Percentiles rank a stretch among this genome's conserved stretches.
Conservation (phyloP, 92 coral and sea anemone genomes). For the Phenganax subtilis region DNA sequence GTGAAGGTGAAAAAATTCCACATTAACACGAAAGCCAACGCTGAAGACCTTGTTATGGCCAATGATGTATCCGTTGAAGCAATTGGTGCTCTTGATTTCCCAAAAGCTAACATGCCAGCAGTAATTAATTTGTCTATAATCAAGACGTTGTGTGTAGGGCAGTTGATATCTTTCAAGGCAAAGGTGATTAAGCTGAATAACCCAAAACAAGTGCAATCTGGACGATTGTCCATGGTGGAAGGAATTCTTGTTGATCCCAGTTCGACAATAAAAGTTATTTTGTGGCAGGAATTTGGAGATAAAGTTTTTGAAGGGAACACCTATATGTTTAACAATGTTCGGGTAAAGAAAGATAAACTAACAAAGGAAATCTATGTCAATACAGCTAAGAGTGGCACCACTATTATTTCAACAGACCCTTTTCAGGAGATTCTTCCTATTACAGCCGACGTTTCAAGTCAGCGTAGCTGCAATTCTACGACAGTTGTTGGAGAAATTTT, state of each 20-base stretch:
- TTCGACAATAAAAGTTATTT: slow-evolving; percentile 26
- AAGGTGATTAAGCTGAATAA: slow-evolving; percentile 36
- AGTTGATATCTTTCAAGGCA: slow-evolving; percentile 51
- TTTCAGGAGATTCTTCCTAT: slow-evolving; percentile 45
- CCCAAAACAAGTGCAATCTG: slow-evolving; percentile 33
- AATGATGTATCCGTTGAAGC: slow-evolving; percentile 37
- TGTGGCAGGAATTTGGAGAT: slow-evolving; percentile 34
- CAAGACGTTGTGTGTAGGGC: slow-evolving; percentile 46
- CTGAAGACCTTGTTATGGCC: slow-evolving; percentile 29
- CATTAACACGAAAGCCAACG: slow-evolving; percentile 26
- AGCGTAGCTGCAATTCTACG: slow-evolving; percentile 16
- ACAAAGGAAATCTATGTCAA: slow-evolving; percentile 49
- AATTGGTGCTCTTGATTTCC: slow-evolving; percentile 22
- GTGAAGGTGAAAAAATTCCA: slow-evolving; percentile 36
- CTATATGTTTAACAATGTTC: slow-evolving; percentile 47
- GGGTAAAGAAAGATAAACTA: slow-evolving; percentile 45
- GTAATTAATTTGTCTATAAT: slow-evolving; percentile 29
- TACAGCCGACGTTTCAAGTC: slow-evolving; percentile 41
- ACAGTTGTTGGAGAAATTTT: slow-evolving; percentile 32
- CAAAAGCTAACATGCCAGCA: slow-evolving; percentile 40
- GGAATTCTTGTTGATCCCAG: slow-evolving; percentile 44
- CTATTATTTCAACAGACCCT: slow-evolving; percentile 37
- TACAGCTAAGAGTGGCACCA: slow-evolving; percentile 55
- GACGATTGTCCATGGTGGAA: slow-evolving; percentile 24
- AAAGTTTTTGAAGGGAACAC: slow-evolving; percentile 42